These are phyloP conservation scores for Carterocephalus palaemon DNA, from an alignment of 2,888 invertebrate genomes.

Conservation along the genomic window DNA sequence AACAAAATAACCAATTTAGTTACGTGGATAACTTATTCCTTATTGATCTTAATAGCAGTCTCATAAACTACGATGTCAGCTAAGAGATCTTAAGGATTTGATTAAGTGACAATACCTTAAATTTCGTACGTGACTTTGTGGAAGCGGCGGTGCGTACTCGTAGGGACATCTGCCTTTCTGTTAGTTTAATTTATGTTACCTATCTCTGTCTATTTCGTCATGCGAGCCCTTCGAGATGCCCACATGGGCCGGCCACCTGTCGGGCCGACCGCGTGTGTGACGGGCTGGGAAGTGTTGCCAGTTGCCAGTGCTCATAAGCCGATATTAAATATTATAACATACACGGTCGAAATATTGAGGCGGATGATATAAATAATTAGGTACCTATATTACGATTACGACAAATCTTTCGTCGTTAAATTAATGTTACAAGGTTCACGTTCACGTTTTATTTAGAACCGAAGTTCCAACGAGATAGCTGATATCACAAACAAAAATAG, in stretches of 20 bases:
- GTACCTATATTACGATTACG: slow-evolving; percentile 31
- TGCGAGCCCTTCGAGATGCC: slow-evolving; percentile 61
- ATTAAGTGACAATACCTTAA: slow-evolving; percentile 55
- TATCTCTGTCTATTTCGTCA: slow-evolving; percentile 50
- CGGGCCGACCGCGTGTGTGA: slow-evolving; percentile 47
- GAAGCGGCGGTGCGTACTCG: slow-evolving; percentile 30
- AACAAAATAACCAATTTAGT: slow-evolving; percentile 1
- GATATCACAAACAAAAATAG: slow-evolving; percentile 30
- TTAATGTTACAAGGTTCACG: slow-evolving; percentile 11
- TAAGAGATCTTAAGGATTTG: slow-evolving; percentile 48
- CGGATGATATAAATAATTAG: slow-evolving; percentile 43
- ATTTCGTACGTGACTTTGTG: slow-evolving; percentile 45
- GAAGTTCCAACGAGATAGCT: slow-evolving; percentile 18
- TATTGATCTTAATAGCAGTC: slow-evolving; percentile 29
- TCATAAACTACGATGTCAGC: slow-evolving; percentile 34
- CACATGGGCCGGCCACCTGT: slow-evolving; percentile 69
- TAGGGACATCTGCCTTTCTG: slow-evolving; percentile 44
- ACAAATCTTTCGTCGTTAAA: slow-evolving; percentile 30
- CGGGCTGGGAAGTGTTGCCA: slow-evolving; percentile 31
- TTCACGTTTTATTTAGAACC: slow-evolving; percentile 12
- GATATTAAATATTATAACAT: slow-evolving; percentile 28
- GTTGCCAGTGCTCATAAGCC: slow-evolving; percentile 26
- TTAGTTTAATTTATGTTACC: slow-evolving; percentile 40
- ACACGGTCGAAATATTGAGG: slow-evolving; percentile 55
- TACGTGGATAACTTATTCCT: slow-evolving; percentile 10